Evolutionary conservation across 2,113 vertebrate genomes (phyloP).

Genomic region (Pygoscelis adeliae): DNA sequence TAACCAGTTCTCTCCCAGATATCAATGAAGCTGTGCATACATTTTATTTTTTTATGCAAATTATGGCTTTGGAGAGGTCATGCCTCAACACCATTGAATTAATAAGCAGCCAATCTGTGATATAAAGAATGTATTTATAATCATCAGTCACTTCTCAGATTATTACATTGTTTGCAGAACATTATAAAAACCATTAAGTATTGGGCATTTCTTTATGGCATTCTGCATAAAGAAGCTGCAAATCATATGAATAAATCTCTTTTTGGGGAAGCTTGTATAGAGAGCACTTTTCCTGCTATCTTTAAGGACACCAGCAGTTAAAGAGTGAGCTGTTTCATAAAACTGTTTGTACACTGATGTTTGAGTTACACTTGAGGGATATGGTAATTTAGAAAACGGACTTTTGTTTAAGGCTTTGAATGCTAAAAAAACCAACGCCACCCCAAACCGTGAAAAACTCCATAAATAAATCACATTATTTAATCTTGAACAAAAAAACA

Average conservation of each 20-base stretch:
- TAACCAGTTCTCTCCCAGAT: slow-evolving; percentile 53
- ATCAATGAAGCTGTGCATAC: neutral
- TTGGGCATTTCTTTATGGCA: neutral
- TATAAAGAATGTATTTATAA: slow-evolving; percentile 15
- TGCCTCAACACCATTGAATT: slow-evolving; percentile 24
- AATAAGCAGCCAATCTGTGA: slow-evolving; percentile 29
- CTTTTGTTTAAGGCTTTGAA: neutral
- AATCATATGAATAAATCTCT: neutral
- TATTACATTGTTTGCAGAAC: neutral
- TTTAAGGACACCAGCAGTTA: neutral
- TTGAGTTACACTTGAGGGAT: neutral
- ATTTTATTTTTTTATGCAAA: slow-evolving; percentile 22
- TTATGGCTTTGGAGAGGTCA: slow-evolving; percentile 17
- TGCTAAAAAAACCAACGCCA: fast-evolving
- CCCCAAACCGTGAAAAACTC: neutral
- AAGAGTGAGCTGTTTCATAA: neutral
- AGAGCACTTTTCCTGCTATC: neutral
- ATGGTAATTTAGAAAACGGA: neutral
- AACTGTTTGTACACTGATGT: neutral
- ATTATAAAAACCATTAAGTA: neutral
- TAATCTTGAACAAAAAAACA: neutral
- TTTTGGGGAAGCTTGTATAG: neutral
- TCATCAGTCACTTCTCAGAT: neutral
- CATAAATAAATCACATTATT: neutral
- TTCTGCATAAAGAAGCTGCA: neutral